Percentiles rank a stretch among this genome's conserved stretches.
Evolutionary conservation across 2,888 invertebrate genomes (phyloP).

Genomic region (Pegoplata infirma): DNA sequence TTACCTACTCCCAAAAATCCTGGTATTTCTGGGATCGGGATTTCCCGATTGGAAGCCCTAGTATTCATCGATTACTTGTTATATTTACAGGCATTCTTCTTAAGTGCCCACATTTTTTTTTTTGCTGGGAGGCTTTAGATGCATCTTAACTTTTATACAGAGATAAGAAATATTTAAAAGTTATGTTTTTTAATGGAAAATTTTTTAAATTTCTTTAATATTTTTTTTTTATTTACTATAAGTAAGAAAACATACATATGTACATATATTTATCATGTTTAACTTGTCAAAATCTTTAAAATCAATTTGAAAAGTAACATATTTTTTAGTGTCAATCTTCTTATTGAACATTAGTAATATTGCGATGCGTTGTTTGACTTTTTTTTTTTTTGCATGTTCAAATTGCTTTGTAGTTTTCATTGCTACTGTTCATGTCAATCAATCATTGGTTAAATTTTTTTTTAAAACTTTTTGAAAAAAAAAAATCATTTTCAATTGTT

Average conservation of each 20-base stretch:
- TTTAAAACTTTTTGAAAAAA: constrained; percentile 2
- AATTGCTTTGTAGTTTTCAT: constrained; percentile 18
- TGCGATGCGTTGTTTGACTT: too few species aligned
- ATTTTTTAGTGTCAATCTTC: constrained; percentile 52
- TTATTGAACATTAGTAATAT: constrained; percentile 3
- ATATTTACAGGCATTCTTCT: too few species aligned
- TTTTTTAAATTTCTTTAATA: constrained; percentile 13
- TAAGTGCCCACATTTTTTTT: too few species aligned
- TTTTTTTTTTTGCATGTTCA: constrained; percentile 46
- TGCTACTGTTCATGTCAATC: constrained; percentile 59
- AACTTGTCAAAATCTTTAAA: constrained; percentile 38
- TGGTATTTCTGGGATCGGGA: too few species aligned
- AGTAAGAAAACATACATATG: neutral
- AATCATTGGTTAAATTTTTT: constrained; percentile 43
- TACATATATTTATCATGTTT: constrained; percentile 31
- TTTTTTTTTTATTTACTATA: constrained; percentile 10
- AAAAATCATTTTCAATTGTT: constrained; percentile 34
- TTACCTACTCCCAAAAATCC: too few species aligned
- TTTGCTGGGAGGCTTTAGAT: too few species aligned
- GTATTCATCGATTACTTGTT: too few species aligned
- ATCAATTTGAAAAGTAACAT: constrained; percentile 33
- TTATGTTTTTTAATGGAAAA: constrained; percentile 8
- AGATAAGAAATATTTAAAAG: neutral
- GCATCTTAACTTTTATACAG: constrained; percentile 5
- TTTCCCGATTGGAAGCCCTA: too few species aligned